Evolutionary conservation across 2,888 invertebrate genomes (phyloP).

Genomic region (Clusia tigrina): DNA sequence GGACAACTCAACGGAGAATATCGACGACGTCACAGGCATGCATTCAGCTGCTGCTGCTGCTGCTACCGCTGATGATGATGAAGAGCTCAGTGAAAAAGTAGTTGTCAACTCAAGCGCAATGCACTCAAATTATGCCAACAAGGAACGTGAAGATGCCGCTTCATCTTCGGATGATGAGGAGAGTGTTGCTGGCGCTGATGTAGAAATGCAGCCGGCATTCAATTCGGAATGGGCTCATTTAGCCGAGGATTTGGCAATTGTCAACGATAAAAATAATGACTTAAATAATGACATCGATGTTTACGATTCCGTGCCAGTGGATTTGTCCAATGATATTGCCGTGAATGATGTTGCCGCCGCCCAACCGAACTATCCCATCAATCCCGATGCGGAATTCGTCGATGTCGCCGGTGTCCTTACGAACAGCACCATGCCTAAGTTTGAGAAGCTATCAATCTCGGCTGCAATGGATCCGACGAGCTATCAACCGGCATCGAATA

Average conservation of each 20-base stretch:
- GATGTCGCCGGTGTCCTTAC: slow-evolving; percentile 37
- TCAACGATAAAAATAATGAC: slow-evolving; percentile 47
- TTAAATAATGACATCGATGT: slow-evolving; percentile 58
- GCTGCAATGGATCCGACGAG: slow-evolving; percentile 22
- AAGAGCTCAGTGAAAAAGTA: slow-evolving; percentile 26
- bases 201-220: slow-evolving; percentile 51
- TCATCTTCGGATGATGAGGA: slow-evolving; percentile 54
- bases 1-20: neutral
- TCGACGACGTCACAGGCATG: slow-evolving; percentile 13
- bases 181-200: slow-evolving; percentile 29
- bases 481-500: slow-evolving; percentile 19
- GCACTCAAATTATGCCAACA: slow-evolving; percentile 33
- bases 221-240: slow-evolving; percentile 56
- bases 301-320: slow-evolving; percentile 54
- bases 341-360: slow-evolving; percentile 61
- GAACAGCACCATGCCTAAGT: slow-evolving; percentile 43
- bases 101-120: slow-evolving; percentile 27
- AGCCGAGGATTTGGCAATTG: slow-evolving; percentile 34
- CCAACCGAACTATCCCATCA: slow-evolving; percentile 50
- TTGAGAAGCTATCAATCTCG: slow-evolving; percentile 49
- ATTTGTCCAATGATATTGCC: slow-evolving; percentile 64
- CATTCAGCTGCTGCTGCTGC: slow-evolving; percentile 36
- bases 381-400: slow-evolving; percentile 64
- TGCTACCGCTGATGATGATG: slow-evolving; percentile 34
- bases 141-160: slow-evolving; percentile 53